phyloP scores from a whole-genome alignment of 2,797 vertebrate genomes.

The Dallia pectoralis region DNA sequence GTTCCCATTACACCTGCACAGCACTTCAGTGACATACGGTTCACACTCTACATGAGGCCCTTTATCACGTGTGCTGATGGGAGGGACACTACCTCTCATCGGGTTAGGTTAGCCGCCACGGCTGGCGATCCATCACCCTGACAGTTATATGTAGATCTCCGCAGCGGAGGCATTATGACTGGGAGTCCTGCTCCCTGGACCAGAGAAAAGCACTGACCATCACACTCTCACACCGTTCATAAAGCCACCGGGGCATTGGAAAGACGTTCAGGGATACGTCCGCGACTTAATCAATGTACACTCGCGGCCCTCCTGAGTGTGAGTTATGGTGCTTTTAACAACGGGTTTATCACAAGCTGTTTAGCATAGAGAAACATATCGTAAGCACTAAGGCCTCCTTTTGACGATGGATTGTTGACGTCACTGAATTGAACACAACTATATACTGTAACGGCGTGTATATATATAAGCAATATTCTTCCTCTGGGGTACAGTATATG shows the following conservation, averaged over 20 bases:
- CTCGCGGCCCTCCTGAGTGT: conserved; percentile 26
- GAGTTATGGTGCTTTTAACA: conserved; percentile 30
- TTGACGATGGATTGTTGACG: conserved; percentile 10
- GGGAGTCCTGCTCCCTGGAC: conserved; percentile 44
- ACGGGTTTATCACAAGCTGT: conserved; percentile 29
- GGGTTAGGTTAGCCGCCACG: conserved; percentile 25
- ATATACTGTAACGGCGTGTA: too few relatives aligned
- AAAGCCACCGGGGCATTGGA: conserved; percentile 59
- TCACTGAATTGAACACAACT: background rate
- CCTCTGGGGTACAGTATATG: too few relatives aligned
- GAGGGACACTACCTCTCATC: conserved; percentile 53
- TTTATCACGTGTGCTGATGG: conserved; percentile 45
- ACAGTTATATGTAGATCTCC: conserved; percentile 51
- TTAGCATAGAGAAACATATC: conserved; percentile 19
- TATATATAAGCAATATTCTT: too few relatives aligned
- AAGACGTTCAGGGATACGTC: conserved; percentile 44
- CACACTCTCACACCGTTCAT: conserved; percentile 31
- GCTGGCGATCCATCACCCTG: conserved; percentile 36
- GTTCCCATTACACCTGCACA: background rate
- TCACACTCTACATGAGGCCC: conserved; percentile 49
- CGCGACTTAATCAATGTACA: conserved; percentile 30
- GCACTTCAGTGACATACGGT: conserved; percentile 40
- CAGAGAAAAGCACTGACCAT: conserved; percentile 35
- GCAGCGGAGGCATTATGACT: conserved; percentile 46
- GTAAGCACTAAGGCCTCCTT: conserved; percentile 9